Evolutionary conservation across 2,113 vertebrate genomes (phyloP).

Genomic region (Lichenostomus cassidix): DNA sequence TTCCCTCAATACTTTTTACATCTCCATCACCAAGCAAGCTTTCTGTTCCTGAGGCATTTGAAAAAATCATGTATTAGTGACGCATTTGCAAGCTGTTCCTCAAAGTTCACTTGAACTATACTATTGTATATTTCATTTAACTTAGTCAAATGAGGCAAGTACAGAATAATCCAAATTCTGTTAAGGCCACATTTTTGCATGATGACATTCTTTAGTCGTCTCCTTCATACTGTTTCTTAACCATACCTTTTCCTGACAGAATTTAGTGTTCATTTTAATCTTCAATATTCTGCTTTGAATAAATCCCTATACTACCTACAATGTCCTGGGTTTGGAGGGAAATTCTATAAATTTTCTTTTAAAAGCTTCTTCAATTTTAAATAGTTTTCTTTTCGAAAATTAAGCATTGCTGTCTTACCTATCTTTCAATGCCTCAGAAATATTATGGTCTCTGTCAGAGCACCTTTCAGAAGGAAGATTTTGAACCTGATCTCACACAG

Average conservation of each 20-base stretch:
- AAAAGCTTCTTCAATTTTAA: neutral
- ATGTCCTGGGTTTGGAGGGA: neutral
- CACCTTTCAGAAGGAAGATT: neutral
- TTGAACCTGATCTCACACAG: neutral
- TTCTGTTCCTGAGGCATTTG: neutral
- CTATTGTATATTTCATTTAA: neutral
- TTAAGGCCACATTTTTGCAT: neutral
- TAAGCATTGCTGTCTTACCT: neutral
- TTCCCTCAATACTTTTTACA: neutral
- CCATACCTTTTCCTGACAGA: neutral
- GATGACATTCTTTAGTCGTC: neutral
- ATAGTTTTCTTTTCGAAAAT: neutral
- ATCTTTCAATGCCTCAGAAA: neutral
- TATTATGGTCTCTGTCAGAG: neutral
- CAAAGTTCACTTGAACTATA: neutral
- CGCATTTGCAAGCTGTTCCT: neutral
- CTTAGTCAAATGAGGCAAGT: neutral
- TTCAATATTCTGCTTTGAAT: neutral
- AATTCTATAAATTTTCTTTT: neutral
- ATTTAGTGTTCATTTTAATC: neutral
- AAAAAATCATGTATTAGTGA: neutral
- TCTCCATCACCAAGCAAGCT: neutral
- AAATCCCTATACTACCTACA: neutral
- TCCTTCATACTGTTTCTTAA: neutral
- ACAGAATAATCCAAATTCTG: neutral